A percentile compares a stretch with the other conserved stretches of the same genome.
Conservation (phyloP, 1,140 invertebrate species). For the Temnothorax longispinosus region DNA sequence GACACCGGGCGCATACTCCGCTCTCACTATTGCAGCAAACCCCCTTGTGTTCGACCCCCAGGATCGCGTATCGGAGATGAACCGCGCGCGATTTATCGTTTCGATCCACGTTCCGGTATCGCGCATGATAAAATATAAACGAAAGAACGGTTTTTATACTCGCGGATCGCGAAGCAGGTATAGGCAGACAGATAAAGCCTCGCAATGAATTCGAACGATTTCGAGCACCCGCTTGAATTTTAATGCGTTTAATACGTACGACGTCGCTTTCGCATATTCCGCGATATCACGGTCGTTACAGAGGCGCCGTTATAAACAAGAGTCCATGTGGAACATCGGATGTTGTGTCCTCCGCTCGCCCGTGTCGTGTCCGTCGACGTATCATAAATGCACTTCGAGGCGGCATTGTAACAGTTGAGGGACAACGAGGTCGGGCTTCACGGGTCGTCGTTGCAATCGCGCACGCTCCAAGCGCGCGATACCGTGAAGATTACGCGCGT, state of each 20-base stretch:
- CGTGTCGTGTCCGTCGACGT: constrained; percentile 5
- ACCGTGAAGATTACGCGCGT: too few species aligned
- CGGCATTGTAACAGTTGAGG: neutral
- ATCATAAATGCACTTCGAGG: constrained; percentile 1
- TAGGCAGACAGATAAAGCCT: neutral
- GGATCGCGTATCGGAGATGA: neutral
- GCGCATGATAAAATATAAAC: constrained; percentile 36
- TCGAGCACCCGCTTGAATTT: constrained; percentile 1
- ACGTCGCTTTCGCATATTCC: constrained; percentile 1
- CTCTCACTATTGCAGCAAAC: neutral
- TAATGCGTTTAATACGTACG: constrained; percentile 7
- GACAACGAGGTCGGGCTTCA: constrained; percentile 6
- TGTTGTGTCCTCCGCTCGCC: neutral
- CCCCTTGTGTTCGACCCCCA: neutral
- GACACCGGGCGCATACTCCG: neutral
- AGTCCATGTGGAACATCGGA: neutral
- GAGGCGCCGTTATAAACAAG: neutral
- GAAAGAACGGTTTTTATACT: neutral
- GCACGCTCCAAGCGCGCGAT: neutral
- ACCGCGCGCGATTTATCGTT: neutral
- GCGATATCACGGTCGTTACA: neutral
- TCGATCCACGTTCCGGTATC: neutral
- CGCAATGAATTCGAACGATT: neutral
- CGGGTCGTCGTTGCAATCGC: neutral
- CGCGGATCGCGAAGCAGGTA: neutral